phyloP scores from a whole-genome alignment of 2,888 invertebrate species.

The Aspidapion aeneum region DNA sequence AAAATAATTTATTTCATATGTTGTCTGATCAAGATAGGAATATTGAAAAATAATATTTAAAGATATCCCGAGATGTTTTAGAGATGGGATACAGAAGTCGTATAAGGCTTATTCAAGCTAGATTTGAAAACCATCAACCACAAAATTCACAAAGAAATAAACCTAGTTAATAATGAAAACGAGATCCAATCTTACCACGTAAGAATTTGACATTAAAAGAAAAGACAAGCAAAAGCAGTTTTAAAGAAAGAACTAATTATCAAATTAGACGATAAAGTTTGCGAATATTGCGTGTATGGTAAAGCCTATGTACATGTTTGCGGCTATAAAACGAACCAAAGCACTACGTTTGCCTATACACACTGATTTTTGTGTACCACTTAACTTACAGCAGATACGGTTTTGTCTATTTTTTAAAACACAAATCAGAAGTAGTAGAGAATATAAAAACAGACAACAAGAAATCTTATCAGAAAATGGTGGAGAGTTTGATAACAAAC shows the following conservation, averaged over 20 bases:
- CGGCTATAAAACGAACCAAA: not conserved
- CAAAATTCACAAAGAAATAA: slow-evolving; percentile 5
- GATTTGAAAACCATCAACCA: not conserved
- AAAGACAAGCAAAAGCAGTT: slow-evolving; percentile 32
- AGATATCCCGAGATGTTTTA: not conserved
- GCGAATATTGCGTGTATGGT: slow-evolving; percentile 34
- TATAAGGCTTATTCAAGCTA: not conserved
- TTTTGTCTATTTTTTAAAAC: not conserved
- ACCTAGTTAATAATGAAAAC: slow-evolving; percentile 6
- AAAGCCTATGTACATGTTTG: slow-evolving; percentile 27
- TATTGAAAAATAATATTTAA: slow-evolving; percentile 18
- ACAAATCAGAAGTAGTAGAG: slow-evolving; percentile 5
- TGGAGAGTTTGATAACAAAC: not conserved
- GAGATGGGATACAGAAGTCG: not conserved
- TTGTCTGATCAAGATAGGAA: slow-evolving; percentile 29
- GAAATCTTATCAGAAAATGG: not conserved
- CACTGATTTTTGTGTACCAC: slow-evolving; percentile 7
- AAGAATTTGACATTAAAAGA: slow-evolving; percentile 38
- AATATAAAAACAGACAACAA: not conserved
- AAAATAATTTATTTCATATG: slow-evolving; percentile 32
- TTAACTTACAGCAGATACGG: not conserved
- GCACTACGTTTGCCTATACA: not conserved
- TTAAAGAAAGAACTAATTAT: slow-evolving; percentile 30
- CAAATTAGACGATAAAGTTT: slow-evolving; percentile 27
- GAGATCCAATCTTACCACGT: slow-evolving; percentile 28